Conservation (phyloP, 2,888 invertebrate species). For the Drosophila affinis region DNA sequence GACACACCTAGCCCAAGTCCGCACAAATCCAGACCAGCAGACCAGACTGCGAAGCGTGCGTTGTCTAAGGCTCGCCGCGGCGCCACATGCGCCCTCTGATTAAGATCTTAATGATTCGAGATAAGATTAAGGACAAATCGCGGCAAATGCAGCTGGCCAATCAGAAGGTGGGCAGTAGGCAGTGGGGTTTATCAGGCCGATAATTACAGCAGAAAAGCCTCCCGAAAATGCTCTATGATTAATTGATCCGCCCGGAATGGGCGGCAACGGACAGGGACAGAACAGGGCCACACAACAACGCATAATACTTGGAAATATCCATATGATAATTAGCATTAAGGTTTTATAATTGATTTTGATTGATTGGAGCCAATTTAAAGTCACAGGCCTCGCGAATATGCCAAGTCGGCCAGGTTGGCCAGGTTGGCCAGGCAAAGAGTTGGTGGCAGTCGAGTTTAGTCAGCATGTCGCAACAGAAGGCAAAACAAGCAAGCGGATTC, state of each 20-base stretch:
- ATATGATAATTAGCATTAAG: conserved; percentile 75
- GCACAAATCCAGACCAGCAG: no score
- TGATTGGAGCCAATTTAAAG: conserved; percentile 54
- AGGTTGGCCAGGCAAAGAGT: neutral
- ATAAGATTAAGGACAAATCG: conserved; percentile 46
- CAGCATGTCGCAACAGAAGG: conserved; percentile 61
- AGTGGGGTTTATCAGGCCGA: conserved; percentile 26
- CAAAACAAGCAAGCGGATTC: conserved; percentile 21
- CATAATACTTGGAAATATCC: conserved; percentile 45
- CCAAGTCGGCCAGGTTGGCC: neutral
- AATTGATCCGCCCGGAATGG: conserved; percentile 39
- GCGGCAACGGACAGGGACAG: conserved; percentile 4
- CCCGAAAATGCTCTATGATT: conserved; percentile 36
- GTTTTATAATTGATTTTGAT: conserved; percentile 76
- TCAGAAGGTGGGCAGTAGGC: conserved; percentile 1
- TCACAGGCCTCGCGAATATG: conserved; percentile 1
- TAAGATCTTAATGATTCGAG: conserved; percentile 45
- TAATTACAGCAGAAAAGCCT: conserved; percentile 41
- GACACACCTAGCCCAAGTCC: neutral
- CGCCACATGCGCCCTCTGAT: conserved; percentile 33
- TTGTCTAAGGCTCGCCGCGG: conserved; percentile 37
- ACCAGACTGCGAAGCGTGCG: neutral
- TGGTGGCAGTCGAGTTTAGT: conserved; percentile 41
- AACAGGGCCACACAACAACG: conserved; percentile 10
- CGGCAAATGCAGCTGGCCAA: neutral